Percentiles rank a stretch among this genome's conserved stretches.
Evolutionary conservation across 2,888 invertebrate genomes (phyloP).

Genomic region (Catocala nupta): DNA sequence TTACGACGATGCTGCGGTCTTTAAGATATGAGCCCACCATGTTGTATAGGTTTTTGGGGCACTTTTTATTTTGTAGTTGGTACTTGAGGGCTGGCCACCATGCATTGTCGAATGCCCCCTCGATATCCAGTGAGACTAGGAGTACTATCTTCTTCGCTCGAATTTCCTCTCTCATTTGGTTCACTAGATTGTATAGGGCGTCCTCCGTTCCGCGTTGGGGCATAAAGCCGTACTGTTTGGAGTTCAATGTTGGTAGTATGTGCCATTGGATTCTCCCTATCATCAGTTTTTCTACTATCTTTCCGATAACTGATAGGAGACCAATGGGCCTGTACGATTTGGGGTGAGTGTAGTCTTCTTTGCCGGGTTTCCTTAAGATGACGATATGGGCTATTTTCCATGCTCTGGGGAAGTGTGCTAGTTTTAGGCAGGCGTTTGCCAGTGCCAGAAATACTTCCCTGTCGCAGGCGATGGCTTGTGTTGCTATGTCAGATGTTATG

Average conservation of each 20-base stretch:
- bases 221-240: conserved; percentile 15
- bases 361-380: neutral
- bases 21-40: no score
- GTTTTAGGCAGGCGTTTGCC: conserved; percentile 15
- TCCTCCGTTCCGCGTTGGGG: conserved; percentile 14
- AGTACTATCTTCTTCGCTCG: no score
- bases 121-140: no score
- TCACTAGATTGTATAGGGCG: no score
- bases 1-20: no score
- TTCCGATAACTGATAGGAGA: conserved; percentile 8
- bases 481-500: conserved; percentile 16
- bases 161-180: no score
- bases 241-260: conserved; percentile 5
- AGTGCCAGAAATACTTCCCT: neutral
- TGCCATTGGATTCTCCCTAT: conserved; percentile 10
- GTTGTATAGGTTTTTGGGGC: no score
- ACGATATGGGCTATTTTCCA: conserved; percentile 22
- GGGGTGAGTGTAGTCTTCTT: neutral
- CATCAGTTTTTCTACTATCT: conserved; percentile 21
- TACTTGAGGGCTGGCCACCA: no score
- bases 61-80: no score
- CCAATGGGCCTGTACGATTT: conserved; percentile 27
- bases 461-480: neutral
- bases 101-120: no score
- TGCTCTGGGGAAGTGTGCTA: conserved; percentile 6